Percentiles rank a stretch among this genome's conserved stretches.
phyloP scores from a whole-genome alignment of 2,888 invertebrate genomes.

The Anthophora plumipes region DNA sequence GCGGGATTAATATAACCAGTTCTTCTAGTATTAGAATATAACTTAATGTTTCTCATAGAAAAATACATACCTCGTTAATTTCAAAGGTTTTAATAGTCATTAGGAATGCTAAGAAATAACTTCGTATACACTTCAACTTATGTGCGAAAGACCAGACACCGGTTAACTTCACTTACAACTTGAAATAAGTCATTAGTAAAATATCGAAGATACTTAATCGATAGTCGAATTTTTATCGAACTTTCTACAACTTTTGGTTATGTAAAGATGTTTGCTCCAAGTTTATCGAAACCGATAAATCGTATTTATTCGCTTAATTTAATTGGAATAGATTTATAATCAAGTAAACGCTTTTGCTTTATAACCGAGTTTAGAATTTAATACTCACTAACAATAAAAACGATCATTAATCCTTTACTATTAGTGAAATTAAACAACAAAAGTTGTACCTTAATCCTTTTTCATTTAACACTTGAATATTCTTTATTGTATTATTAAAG shows the following conservation, averaged over 20 bases:
- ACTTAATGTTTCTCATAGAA: not conserved
- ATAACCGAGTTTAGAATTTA: not conserved
- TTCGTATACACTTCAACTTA: conserved; percentile 30
- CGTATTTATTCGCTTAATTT: conserved; percentile 11
- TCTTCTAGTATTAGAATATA: not conserved
- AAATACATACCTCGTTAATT: conserved; percentile 46
- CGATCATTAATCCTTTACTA: not conserved
- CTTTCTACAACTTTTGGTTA: conserved; percentile 24
- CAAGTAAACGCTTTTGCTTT: conserved; percentile 19
- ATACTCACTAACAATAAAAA: not conserved
- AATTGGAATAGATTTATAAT: conserved; percentile 24
- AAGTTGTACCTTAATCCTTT: not conserved
- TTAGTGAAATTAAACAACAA: not conserved
- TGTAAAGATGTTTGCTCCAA: conserved; percentile 12
- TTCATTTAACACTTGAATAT: not conserved
- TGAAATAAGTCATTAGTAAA: conserved; percentile 42
- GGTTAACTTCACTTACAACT: conserved; percentile 36
- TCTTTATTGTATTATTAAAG: not conserved
- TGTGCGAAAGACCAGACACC: conserved; percentile 43
- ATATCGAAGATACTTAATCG: conserved; percentile 33
- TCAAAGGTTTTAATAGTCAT: conserved; percentile 38
- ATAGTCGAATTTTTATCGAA: conserved; percentile 48
- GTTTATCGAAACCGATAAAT: not conserved
- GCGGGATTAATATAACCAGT: conserved; percentile 7
- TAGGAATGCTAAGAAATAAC: conserved; percentile 18